A percentile compares a stretch with the other conserved stretches of the same genome.
Conservation (phyloP, 2,113 vertebrate species). For the Eretmochelys imbricata region DNA sequence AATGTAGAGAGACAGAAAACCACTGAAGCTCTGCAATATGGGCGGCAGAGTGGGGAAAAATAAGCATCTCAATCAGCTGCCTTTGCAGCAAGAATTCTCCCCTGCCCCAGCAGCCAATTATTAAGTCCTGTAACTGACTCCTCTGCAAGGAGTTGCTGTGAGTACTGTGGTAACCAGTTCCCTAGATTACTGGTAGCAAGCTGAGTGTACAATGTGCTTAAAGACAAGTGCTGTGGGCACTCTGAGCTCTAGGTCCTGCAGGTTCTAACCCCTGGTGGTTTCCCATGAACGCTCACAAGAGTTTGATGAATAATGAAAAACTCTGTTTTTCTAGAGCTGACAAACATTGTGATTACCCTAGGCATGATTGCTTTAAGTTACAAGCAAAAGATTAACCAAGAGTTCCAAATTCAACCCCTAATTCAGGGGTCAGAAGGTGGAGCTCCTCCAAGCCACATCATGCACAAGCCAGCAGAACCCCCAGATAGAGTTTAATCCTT, state of each 20-base stretch:
- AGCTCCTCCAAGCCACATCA: not conserved
- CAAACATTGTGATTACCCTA: not conserved
- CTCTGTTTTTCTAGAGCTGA: not conserved
- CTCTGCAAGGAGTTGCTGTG: not conserved
- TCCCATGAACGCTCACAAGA: not conserved
- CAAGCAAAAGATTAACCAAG: not conserved
- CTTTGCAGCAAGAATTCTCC: not conserved
- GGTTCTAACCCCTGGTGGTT: not conserved
- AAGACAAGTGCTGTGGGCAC: not conserved
- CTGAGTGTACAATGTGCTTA: not conserved
- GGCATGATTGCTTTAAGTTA: not conserved
- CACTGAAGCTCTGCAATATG: not conserved
- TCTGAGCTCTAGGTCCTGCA: not conserved
- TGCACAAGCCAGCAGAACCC: not conserved
- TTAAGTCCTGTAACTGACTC: not conserved
- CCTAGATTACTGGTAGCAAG: not conserved
- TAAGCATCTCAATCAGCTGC: not conserved
- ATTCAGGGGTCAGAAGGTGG: not conserved
- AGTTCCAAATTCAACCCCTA: not conserved
- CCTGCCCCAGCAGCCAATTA: not conserved
- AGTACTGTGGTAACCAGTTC: rapidly evolving
- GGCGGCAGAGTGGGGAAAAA: not conserved
- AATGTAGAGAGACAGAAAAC: not conserved
- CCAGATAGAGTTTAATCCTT: not conserved
- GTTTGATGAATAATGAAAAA: not conserved